These are phyloP conservation scores for Teleogryllus oceanicus DNA, from an alignment of 2,888 invertebrate species.

Conservation along the genomic window DNA sequence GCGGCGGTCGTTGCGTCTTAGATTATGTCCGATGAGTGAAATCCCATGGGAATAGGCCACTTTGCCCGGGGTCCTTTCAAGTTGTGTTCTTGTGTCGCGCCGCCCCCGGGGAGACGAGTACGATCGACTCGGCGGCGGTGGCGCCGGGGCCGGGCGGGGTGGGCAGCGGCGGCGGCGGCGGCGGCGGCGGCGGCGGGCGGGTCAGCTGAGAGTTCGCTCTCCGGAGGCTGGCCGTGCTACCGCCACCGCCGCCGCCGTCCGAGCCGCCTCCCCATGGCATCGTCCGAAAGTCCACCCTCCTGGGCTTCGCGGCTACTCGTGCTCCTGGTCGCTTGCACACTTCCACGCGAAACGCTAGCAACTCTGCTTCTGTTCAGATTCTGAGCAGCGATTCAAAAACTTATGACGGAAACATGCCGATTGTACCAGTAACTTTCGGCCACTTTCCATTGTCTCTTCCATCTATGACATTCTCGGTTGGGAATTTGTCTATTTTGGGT, in stretches of 20 bases:
- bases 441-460: no score
- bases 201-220: conserved; percentile 44
- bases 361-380: background rate
- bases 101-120: conserved; percentile 21
- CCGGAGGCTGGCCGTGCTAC: conserved; percentile 25
- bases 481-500: no score
- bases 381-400: no score
- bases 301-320: no score
- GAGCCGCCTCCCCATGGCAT: background rate
- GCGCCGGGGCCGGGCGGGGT: background rate
- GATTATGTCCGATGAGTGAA: conserved; percentile 34
- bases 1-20: background rate
- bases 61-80: conserved; percentile 37
- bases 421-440: no score
- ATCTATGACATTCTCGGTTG: no score
- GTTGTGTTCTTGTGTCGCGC: conserved; percentile 29
- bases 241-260: background rate
- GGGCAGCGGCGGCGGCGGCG: background rate
- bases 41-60: conserved; percentile 36
- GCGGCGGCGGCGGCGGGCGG: conserved; percentile 30
- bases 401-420: no score
- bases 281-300: no score
- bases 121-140: background rate
- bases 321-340: no score
- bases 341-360: background rate